Percentiles rank a stretch among this genome's conserved stretches.
Evolutionary conservation across 2,113 vertebrate species (phyloP).

Genomic region (Artemisiospiza belli): DNA sequence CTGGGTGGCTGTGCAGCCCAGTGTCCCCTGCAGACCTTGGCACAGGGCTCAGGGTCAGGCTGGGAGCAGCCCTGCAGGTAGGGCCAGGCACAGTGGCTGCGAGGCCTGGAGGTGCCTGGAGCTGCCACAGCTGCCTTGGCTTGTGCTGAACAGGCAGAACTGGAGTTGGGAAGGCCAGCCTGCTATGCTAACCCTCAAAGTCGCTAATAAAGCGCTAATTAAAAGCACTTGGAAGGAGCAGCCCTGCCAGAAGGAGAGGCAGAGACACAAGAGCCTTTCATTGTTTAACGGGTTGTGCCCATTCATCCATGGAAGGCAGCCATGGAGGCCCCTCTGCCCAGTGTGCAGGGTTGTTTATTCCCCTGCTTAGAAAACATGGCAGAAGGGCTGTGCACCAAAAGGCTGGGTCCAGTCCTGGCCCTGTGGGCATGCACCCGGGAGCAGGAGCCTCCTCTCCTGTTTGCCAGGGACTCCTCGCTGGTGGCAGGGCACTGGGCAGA

Average conservation of each 20-base stretch:
- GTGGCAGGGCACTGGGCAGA: background rate
- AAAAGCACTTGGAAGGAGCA: constrained; percentile 55
- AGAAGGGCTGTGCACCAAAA: background rate
- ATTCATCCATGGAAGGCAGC: constrained; percentile 20
- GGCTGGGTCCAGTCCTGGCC: fast-evolving
- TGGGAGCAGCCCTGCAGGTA: background rate
- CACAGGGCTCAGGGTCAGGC: background rate
- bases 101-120: background rate
- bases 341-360: background rate
- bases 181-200: background rate
- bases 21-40: background rate
- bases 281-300: constrained; percentile 36
- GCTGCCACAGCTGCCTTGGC: background rate
- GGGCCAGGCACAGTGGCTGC: background rate
- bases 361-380: background rate
- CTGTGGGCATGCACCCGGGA: fast-evolving
- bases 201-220: constrained; percentile 40
- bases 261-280: constrained; percentile 24
- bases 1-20: fast-evolving
- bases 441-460: background rate
- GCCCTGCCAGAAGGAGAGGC: constrained; percentile 46
- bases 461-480: fast-evolving
- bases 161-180: background rate
- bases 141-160: background rate
- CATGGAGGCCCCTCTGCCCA: background rate